Evolutionary conservation across 1,140 invertebrate species (phyloP).

Genomic region (Dendroctonus valens): DNA sequence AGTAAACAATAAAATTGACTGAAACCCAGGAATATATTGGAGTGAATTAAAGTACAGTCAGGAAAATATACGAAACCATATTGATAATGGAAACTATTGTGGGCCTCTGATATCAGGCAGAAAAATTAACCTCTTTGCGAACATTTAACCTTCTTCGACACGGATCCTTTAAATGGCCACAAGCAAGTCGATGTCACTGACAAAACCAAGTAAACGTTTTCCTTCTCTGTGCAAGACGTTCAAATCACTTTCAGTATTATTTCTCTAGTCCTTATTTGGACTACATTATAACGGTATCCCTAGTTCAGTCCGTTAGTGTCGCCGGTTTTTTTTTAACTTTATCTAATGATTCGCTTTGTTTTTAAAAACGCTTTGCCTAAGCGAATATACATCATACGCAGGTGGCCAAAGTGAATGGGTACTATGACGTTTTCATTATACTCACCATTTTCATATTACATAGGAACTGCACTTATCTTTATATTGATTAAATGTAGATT

Average conservation of each 20-base stretch:
- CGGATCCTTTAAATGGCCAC: slow-evolving; percentile 3
- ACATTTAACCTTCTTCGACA: no score
- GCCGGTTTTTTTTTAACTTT: slow-evolving; percentile 16
- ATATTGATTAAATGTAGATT: no score
- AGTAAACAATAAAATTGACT: no score
- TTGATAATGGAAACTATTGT: no score
- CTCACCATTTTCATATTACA: not conserved
- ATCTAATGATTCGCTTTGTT: slow-evolving; percentile 22
- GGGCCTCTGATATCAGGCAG: no score
- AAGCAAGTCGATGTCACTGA: slow-evolving; percentile 11
- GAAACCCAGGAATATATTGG: no score
- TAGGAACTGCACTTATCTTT: no score
- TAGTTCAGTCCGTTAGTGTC: slow-evolving; percentile 27
- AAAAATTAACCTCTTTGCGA: no score
- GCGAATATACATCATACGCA: slow-evolving; percentile 20
- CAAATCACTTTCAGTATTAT: slow-evolving; percentile 33
- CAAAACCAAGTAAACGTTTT: slow-evolving; percentile 25
- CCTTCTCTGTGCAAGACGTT: slow-evolving; percentile 27
- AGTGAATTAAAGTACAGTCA: no score
- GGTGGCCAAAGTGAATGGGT: slow-evolving; percentile 6
- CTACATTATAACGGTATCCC: slow-evolving; percentile 21
- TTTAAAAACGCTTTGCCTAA: slow-evolving; percentile 20
- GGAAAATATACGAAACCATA: no score
- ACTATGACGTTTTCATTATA: slow-evolving; percentile 3
- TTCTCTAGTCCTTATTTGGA: slow-evolving; percentile 28